phyloP scores from a whole-genome alignment of 2,797 vertebrate genomes.

The Etheostoma perlongum region DNA sequence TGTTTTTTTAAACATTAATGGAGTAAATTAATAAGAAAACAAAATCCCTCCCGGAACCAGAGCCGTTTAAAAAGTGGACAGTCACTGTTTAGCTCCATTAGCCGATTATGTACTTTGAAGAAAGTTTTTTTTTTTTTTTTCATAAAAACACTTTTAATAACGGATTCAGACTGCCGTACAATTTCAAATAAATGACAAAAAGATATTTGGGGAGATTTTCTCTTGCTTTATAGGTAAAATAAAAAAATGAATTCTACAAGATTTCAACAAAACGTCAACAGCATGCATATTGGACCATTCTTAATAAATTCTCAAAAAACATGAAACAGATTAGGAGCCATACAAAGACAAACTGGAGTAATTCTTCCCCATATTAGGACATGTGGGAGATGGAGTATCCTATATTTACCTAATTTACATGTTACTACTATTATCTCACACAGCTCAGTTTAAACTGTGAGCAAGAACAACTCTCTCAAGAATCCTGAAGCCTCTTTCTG shows the following conservation, averaged over 20 bases:
- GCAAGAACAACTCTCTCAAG: slow-evolving; percentile 53
- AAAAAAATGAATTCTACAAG: too few species aligned
- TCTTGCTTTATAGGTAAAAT: too few species aligned
- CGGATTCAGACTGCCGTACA: not conserved
- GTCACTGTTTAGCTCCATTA: too few species aligned
- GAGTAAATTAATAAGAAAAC: too few species aligned
- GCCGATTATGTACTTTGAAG: not conserved
- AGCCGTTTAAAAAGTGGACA: too few species aligned
- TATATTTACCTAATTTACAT: slow-evolving; percentile 63
- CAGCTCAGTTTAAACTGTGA: slow-evolving; percentile 51
- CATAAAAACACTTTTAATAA: not conserved
- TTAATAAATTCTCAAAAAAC: slow-evolving; percentile 15
- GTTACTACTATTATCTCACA: slow-evolving; percentile 59
- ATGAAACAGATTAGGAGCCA: slow-evolving; percentile 13
- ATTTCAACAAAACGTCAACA: not conserved
- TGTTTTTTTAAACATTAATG: too few species aligned
- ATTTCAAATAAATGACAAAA: not conserved
- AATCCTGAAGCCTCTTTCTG: slow-evolving; percentile 39
- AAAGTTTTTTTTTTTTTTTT: not conserved
- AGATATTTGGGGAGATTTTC: too few species aligned
- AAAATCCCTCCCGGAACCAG: too few species aligned
- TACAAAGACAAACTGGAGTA: slow-evolving; percentile 11
- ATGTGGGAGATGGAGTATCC: slow-evolving; percentile 48
- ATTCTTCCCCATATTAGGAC: slow-evolving; percentile 11
- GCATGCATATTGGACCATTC: slow-evolving; percentile 1